Evolutionary conservation across 2,888 invertebrate species (phyloP).

Genomic region (Pheosia tremula): DNA sequence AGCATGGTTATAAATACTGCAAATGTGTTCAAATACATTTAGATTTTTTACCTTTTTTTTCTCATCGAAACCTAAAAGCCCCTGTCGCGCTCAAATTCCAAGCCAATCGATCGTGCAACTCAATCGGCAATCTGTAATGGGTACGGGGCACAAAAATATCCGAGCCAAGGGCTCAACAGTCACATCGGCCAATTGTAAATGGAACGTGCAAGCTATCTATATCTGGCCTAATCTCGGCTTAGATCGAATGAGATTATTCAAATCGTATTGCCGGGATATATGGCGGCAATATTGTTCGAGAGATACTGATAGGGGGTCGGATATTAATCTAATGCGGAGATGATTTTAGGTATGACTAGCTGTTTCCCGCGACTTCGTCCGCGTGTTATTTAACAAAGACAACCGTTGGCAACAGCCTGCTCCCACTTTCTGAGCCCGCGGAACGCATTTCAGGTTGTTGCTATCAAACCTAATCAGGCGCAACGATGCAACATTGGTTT

Average conservation of each 20-base stretch:
- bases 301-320: too few species aligned
- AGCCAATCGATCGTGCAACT: constrained; percentile 21
- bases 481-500: too few species aligned
- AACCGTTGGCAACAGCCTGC: too few species aligned
- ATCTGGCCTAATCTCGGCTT: constrained; percentile 28
- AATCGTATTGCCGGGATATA: constrained; percentile 14
- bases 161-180: constrained; percentile 14
- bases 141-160: constrained; percentile 34
- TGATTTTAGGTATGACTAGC: not conserved
- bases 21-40: too few species aligned
- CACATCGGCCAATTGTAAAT: constrained; percentile 29
- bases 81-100: constrained; percentile 11
- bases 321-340: constrained; percentile 1
- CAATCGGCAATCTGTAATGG: constrained; percentile 27
- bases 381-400: too few species aligned
- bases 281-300: not conserved
- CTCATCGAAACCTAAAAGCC: not conserved
- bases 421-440: too few species aligned
- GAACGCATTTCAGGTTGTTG: too few species aligned
- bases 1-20: too few species aligned
- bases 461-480: too few species aligned
- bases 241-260: constrained; percentile 17
- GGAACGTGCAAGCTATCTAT: constrained; percentile 16
- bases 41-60: not conserved
- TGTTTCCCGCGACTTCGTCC: too few species aligned